Conservation (phyloP, 2,797 vertebrate species). For the Epinephelus malabaricus region DNA sequence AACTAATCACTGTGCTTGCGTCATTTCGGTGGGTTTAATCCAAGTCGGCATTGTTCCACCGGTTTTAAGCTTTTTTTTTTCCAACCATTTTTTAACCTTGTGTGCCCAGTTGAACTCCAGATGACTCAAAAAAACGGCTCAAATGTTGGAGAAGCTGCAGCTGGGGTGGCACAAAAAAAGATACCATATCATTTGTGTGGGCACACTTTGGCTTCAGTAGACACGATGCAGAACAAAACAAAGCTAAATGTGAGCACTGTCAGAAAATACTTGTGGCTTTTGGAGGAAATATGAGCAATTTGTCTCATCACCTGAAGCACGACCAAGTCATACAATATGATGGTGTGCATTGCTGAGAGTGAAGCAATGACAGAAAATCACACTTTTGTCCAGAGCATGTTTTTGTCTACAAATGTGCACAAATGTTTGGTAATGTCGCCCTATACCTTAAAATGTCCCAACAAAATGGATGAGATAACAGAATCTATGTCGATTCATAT, state of each 20-base stretch:
- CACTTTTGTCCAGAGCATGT: neutral
- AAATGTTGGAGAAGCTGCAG: slow-evolving; percentile 17
- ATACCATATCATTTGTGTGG: slow-evolving; percentile 23
- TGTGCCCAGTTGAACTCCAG: slow-evolving; percentile 2
- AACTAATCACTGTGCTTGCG: slow-evolving; percentile 12
- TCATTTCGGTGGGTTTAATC: slow-evolving; percentile 30
- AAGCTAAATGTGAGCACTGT: slow-evolving; percentile 13
- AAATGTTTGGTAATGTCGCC: neutral
- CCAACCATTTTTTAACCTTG: slow-evolving; percentile 9
- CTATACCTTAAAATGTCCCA: no score
- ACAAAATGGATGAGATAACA: neutral
- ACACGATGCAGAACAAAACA: slow-evolving; percentile 15
- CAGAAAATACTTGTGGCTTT: slow-evolving; percentile 8
- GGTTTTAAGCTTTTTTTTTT: slow-evolving; percentile 18
- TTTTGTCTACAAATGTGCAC: neutral
- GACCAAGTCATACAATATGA: neutral
- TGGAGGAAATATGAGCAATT: slow-evolving; percentile 7
- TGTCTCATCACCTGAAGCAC: slow-evolving; percentile 8
- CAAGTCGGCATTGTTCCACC: slow-evolving; percentile 22
- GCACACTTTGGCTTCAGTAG: slow-evolving; percentile 24
- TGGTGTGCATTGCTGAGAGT: neutral
- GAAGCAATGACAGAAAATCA: neutral
- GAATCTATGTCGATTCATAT: neutral
- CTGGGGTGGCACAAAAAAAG: neutral
- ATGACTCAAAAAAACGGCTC: slow-evolving; percentile 9